These are phyloP conservation scores for Malurus splendens DNA, from an alignment of 2,797 vertebrate genomes.

Conservation along the genomic window DNA sequence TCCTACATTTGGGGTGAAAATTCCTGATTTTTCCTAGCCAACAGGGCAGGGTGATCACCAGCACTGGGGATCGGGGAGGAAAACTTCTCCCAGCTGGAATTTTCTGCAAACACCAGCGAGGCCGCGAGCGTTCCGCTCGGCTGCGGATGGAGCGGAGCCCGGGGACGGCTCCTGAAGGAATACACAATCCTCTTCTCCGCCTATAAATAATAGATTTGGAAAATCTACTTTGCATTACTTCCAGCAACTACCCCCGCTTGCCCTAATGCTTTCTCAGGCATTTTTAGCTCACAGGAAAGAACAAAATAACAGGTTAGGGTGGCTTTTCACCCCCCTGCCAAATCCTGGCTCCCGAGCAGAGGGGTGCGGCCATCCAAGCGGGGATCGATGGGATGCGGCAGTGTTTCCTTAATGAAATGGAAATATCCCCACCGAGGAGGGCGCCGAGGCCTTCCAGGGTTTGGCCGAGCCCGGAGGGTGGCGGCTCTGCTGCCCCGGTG, in stretches of 20 bases:
- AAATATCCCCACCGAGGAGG: neutral
- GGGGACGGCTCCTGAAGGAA: neutral
- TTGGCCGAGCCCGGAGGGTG: neutral
- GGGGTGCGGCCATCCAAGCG: neutral
- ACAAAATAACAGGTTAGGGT: neutral
- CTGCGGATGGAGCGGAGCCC: neutral
- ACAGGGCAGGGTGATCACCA: rapidly evolving
- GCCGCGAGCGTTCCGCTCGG: rapidly evolving
- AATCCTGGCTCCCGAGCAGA: neutral
- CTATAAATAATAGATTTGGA: slow-evolving; percentile 51
- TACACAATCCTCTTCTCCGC: neutral
- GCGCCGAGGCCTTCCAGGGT: neutral
- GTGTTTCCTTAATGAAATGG: neutral
- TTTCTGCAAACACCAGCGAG: neutral
- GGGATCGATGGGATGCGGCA: neutral
- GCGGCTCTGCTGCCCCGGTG: neutral
- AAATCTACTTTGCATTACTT: slow-evolving; percentile 28
- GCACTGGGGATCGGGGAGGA: rapidly evolving
- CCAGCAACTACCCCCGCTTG: slow-evolving; percentile 31
- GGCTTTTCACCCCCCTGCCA: neutral
- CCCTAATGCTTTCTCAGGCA: neutral
- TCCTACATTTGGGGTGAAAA: rapidly evolving
- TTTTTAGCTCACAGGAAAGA: neutral
- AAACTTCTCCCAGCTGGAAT: neutral
- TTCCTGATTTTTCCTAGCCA: rapidly evolving